Conservation (phyloP, 2,888 invertebrate genomes). For the Tiliacea citrago region DNA sequence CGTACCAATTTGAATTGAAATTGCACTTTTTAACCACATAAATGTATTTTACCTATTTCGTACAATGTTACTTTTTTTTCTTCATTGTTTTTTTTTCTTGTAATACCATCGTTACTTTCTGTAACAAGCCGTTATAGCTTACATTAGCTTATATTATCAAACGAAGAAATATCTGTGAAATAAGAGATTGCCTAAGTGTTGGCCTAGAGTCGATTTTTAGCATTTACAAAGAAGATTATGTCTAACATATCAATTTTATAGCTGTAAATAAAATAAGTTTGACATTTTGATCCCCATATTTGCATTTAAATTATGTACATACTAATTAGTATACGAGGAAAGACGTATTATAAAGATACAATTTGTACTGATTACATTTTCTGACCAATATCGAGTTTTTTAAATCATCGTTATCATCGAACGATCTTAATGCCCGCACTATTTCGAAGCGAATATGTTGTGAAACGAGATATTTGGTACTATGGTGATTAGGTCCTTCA, state of each 20-base stretch:
- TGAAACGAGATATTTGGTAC: background rate
- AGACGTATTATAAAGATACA: slow-evolving; percentile 31
- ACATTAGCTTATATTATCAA: slow-evolving; percentile 10
- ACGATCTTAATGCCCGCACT: slow-evolving; percentile 1
- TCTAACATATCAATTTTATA: slow-evolving; percentile 77
- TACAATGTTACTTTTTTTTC: too few relatives aligned
- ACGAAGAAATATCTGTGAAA: slow-evolving; percentile 6
- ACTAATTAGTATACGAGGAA: slow-evolving; percentile 61
- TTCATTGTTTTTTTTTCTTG: background rate
- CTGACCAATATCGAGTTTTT: slow-evolving; percentile 46
- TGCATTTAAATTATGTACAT: slow-evolving; percentile 56
- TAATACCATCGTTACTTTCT: background rate
- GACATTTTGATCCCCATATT: slow-evolving; percentile 38
- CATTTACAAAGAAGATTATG: slow-evolving; percentile 59
- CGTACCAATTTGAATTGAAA: background rate
- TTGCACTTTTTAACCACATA: background rate
- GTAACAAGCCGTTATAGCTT: background rate
- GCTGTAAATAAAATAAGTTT: slow-evolving; percentile 56
- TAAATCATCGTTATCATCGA: slow-evolving; percentile 8
- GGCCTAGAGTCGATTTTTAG: slow-evolving; percentile 41
- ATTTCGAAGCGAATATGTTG: background rate
- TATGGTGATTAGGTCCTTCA: background rate
- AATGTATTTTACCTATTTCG: background rate
- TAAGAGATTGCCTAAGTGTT: slow-evolving; percentile 20
- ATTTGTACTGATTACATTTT: slow-evolving; percentile 41